Base-by-base conservation (phyloP, 2,888 invertebrate genomes). In the Mylabris sibirica region DNA sequence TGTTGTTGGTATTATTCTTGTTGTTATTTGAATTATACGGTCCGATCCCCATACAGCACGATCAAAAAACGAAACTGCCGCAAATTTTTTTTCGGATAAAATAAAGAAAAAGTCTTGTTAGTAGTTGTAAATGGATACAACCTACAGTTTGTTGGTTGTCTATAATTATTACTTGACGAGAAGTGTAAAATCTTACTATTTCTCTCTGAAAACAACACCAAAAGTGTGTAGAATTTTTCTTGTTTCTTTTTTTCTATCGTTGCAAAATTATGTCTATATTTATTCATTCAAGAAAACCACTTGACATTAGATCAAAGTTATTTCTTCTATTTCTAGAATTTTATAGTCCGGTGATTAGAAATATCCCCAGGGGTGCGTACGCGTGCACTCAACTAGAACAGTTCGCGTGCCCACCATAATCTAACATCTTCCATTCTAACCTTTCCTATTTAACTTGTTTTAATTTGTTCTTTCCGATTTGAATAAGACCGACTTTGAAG, bases 21-120 rank as follows among this genome's bases (percentile, higher is more conserved):
- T 24, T 17, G 20, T 57, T 57, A 4, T 57, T 14, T 24, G 57
- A 57, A 57, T 57, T 57, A 57, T 57, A 57, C 26, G 57, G 57
- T 57, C 24, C 57, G 57, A 6, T 57, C 57, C 44, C 57, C 57
- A 57, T 57, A 57, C 57, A 24, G 57, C 57, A 57, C 57, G 57
- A 57, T 57, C 14, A 11, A 57, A 57, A 57, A 26, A 26, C 24
- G 6, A 57, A 57, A 26, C 24, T 57, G 5, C 24, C 26, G 57
- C 57, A 57, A 57, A 24, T 14, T 57, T 57, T 24, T 17, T n/a
- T 17, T 6, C 11, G 3, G 3, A 22, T 17, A 49, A 53, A 57
- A 24, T 26, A 26, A 57, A 57, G 4, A 57, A 26, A 12, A 57
- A 14, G 3, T 26, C 24, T 24, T 22, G 57, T 26, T 24, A 57